Base-by-base conservation (phyloP, 2,888 invertebrate species). In the Habrosyne pyritoides region DNA sequence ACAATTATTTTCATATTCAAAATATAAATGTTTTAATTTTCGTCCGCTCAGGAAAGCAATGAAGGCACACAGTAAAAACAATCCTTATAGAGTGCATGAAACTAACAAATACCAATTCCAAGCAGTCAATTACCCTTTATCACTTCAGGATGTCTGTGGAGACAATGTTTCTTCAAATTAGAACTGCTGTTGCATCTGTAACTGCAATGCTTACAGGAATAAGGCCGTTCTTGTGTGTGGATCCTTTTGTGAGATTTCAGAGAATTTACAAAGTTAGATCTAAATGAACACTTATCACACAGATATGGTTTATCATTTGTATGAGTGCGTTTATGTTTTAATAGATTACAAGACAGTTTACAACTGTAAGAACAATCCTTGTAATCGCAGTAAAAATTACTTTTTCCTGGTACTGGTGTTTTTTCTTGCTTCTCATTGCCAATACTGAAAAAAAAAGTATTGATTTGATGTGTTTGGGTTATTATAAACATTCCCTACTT, bases 281-380 rank as follows among this genome's bases (percentile, higher is more conserved):
- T 80, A 61, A 93, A 93, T 36, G 87, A 77, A 69, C 93, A 93
- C 60, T 79, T 78, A 54, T 93, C 92, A 81, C 93, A 93, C 28
- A 90, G 77, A 67, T 85, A 93, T 1, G 88, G 92, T 53, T 87
- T 89, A 56, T 92, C 90, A 47, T 81, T 78, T 7, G 89, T 89
- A 57, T 93, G 93, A 28, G 79, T 84, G 61, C 92, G 78, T 71
- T 81, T 87, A 61, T 93, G 93, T 64, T 91, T 93, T 47, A 81
- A 82, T n/a, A 93, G 77, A 71, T 93, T 93, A 47, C 87, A 90
- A 22, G 86, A 84, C 42, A 88, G 68, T 76, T 93, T 94, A 59
- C 93, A 89, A 60, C 85, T 86, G 76, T 94, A 94, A 33, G 83
- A 83, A 71, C 94, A 94, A 47, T 89, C 84, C 61, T 90, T 87